Conservation (phyloP, 2,113 vertebrate genomes). For the Sorex araneus region DNA sequence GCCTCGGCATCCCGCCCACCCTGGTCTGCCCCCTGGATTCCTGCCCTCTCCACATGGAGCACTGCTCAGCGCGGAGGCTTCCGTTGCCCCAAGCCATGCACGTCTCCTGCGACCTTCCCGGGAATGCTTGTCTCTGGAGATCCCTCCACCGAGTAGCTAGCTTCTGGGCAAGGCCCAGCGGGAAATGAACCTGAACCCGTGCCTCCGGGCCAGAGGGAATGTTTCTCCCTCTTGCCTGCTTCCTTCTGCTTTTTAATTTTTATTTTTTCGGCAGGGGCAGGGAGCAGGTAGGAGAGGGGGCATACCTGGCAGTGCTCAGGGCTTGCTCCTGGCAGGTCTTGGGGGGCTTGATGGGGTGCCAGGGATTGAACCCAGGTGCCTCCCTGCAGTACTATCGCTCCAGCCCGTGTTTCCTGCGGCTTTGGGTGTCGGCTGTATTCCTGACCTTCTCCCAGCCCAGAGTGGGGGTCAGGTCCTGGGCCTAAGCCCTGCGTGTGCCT, state of each 20-base stretch:
- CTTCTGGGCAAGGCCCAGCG: not conserved
- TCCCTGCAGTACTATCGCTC: not conserved
- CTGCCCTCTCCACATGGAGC: not conserved
- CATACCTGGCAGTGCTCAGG: not conserved
- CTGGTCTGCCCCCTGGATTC: not conserved
- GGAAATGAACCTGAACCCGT: not conserved
- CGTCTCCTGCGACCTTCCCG: not conserved
- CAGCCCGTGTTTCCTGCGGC: constrained; percentile 9
- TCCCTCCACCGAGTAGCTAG: not conserved
- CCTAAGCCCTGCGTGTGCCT: not conserved
- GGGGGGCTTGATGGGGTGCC: too few relatives aligned
- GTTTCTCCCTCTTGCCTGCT: not conserved
- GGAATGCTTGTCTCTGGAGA: not conserved
- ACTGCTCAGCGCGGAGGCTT: not conserved
- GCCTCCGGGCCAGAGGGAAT: not conserved
- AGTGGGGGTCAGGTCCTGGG: constrained; percentile 45
- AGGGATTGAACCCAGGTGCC: too few relatives aligned
- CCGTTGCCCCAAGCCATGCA: not conserved
- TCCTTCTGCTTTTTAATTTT: constrained; percentile 26
- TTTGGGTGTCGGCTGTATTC: constrained; percentile 44
- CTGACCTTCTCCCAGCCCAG: constrained; percentile 16
- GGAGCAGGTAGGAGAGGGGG: too few relatives aligned
- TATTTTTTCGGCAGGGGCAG: too few relatives aligned
- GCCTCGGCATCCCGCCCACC: not conserved
- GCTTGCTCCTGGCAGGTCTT: too few relatives aligned